Conservation (phyloP, 2,888 invertebrate species). For the Griposia aprilina region DNA sequence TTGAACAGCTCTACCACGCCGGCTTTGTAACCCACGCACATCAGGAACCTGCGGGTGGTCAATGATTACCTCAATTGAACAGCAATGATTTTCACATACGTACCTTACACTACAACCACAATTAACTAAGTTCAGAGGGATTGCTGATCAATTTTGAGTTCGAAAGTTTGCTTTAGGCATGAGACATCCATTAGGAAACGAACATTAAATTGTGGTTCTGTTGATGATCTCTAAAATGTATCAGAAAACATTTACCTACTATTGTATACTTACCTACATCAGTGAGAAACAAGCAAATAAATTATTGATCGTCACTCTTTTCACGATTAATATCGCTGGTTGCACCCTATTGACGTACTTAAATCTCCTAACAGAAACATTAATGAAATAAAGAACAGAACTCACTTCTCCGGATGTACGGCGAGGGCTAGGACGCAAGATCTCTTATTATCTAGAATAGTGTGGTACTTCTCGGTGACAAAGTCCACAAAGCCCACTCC, state of each 20-base stretch:
- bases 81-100: not conserved
- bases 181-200: no score
- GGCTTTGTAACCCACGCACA: conserved; percentile 87
- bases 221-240: not conserved
- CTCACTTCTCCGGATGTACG: conserved; percentile 89
- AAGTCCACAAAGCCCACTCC: conserved; percentile 89
- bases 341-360: no score
- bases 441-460: conserved; percentile 82
- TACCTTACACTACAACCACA: not conserved
- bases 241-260: not conserved
- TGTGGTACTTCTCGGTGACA: conserved; percentile 82
- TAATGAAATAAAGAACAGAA: not conserved
- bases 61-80: not conserved
- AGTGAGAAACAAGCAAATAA: not conserved
- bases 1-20: conserved; percentile 86
- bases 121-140: not conserved
- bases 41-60: conserved; percentile 78
- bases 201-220: not conserved
- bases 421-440: conserved; percentile 83
- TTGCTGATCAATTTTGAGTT: not conserved
- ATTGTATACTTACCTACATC: not conserved
- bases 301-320: not conserved
- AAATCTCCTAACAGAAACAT: not conserved
- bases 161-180: not conserved
- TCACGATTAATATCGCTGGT: not conserved